phyloP scores from a whole-genome alignment of 2,113 vertebrate genomes.

The Antechinus stuartii region DNA sequence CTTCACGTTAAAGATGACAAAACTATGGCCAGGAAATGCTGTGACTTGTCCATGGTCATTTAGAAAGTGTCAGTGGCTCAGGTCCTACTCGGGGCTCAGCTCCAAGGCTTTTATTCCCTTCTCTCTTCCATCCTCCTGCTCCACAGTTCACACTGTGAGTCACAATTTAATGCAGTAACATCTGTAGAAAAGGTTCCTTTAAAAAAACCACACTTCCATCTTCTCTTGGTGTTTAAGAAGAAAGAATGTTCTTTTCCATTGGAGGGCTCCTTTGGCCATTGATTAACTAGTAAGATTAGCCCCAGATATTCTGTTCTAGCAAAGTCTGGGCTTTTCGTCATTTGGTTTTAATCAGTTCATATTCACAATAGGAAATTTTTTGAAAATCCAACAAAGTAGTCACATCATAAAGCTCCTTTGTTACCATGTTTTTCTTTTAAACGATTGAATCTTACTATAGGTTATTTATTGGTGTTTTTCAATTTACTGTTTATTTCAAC shows the following conservation, averaged over 20 bases:
- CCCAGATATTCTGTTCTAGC: background rate
- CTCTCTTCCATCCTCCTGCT: background rate
- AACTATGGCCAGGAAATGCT: background rate
- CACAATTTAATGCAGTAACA: background rate
- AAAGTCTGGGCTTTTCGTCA: background rate
- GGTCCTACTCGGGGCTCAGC: background rate
- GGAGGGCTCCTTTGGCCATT: background rate
- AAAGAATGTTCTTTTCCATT: background rate
- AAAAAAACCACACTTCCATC: background rate
- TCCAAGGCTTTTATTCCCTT: no score
- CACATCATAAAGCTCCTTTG: background rate
- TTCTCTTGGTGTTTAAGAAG: background rate
- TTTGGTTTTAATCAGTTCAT: background rate
- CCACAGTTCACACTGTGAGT: background rate
- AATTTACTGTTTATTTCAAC: background rate
- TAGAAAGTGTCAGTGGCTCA: background rate
- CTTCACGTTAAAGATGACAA: background rate
- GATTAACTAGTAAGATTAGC: background rate
- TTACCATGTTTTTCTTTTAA: background rate
- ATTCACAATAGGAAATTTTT: background rate
- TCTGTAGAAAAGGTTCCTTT: background rate
- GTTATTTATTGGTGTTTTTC: background rate
- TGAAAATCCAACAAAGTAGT: background rate
- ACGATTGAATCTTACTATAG: background rate
- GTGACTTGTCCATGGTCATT: background rate